These are phyloP conservation scores for Dreissena rostriformis DNA, from an alignment of 1,140 invertebrate species.

Conservation along the genomic window DNA sequence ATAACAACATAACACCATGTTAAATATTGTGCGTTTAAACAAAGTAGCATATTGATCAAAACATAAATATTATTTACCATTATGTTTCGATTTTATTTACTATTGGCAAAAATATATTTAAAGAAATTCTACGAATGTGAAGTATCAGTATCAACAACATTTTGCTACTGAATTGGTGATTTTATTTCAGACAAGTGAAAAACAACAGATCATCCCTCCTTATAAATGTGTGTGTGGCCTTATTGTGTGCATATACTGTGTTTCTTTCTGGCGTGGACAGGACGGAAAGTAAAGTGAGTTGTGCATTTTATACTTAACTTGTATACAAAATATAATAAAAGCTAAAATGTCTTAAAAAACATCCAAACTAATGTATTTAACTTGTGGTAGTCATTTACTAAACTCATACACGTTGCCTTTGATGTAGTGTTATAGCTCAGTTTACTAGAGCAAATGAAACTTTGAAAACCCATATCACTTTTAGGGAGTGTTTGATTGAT, in stretches of 20 bases:
- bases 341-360: too few species aligned
- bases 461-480: too few species aligned
- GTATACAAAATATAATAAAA: background rate
- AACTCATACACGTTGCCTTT: too few species aligned
- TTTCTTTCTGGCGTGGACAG: constrained; percentile 61
- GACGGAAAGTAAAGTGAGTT: constrained; percentile 57
- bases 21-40: background rate
- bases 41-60: background rate
- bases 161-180: background rate
- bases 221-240: constrained; percentile 61
- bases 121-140: too few species aligned
- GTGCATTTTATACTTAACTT: background rate
- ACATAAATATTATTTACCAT: background rate
- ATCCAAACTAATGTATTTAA: too few species aligned
- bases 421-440: too few species aligned
- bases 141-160: too few species aligned
- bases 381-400: too few species aligned
- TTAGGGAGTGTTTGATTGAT: too few species aligned
- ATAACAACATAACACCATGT: background rate
- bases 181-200: constrained; percentile 39
- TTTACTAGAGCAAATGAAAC: too few species aligned
- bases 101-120: too few species aligned
- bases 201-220: constrained; percentile 56
- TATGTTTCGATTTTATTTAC: background rate
- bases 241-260: constrained; percentile 60